Base-by-base conservation (phyloP, 1,140 invertebrate species). In the Hyles euphorbiae region DNA sequence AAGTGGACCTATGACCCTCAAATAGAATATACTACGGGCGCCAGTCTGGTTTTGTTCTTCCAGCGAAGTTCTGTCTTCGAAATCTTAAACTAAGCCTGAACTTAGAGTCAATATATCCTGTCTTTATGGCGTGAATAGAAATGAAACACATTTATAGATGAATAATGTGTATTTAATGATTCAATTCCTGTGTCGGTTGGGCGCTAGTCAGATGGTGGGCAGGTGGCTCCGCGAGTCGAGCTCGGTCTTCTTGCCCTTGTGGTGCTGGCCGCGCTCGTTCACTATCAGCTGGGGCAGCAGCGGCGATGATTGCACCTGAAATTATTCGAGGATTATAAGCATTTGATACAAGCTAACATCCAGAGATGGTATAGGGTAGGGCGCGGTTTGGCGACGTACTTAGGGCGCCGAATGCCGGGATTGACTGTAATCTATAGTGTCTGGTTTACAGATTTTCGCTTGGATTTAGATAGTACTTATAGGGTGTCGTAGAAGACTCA, bases 121-220 rank as follows among this genome's bases (percentile, higher is more conserved):
- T 22, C 22, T 22, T 1, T 22, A 2, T 22, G 22, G 22, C 22
- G 22, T 22, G 22, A 22, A 40, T 40, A 40, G 5, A 40, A 40
- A 40, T 40, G 2, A 40, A 40, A 40, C 36, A 40, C 36, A 40
- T 40, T 8, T 40, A 22, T 22, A 22, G 36, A 40, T 8, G 36
- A 40, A 40, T 40, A 40, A 52, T 10, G 34, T 52, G 50, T 52
- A 34, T 52, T 33, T 52, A 34, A 34, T 34, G 22, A 52, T 52
- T 54, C 11, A 54, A 10, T 66, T 66, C 56, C 71, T 67, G 61
- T 67, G 68, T 40, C 72, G 64, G 69, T 61, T 59, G 67, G 73
- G 67, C 62, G 72, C 70, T 74, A 75, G 90, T 91, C 93, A 93
- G 80, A 94, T 94, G 43, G 92, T 94, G 43, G 94, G 94, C 58